A percentile compares a stretch with the other conserved stretches of the same genome.
These are phyloP conservation scores for Pseudomugil tenellus DNA, from an alignment of 2,797 vertebrate genomes.

Conservation along the genomic window DNA sequence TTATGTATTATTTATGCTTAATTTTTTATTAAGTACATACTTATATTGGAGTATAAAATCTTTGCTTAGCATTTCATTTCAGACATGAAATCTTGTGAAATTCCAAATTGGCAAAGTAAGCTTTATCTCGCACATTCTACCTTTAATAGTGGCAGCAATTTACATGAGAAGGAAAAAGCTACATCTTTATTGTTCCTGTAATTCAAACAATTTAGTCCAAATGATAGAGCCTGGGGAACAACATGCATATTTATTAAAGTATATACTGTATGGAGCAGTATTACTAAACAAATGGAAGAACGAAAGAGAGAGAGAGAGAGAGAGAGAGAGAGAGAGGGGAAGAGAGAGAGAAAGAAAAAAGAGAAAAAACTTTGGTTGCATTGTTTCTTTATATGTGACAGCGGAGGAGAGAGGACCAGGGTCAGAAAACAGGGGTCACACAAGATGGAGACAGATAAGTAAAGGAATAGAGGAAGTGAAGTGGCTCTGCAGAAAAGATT, in stretches of 20 bases:
- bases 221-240: neutral
- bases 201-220: neutral
- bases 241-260: conserved; percentile 9
- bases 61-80: neutral
- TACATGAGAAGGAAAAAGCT: neutral
- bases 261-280: conserved; percentile 2
- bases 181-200: neutral
- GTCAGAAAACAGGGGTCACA: conserved; percentile 43
- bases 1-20: neutral
- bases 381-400: conserved; percentile 42
- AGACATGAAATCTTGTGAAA: neutral
- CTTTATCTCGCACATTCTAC: neutral
- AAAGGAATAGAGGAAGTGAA: conserved; percentile 52
- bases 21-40: neutral
- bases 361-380: conserved; percentile 14
- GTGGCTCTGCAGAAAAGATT: conserved; percentile 70
- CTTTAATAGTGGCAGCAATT: neutral
- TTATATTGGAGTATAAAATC: neutral
- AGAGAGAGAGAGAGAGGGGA: no score
- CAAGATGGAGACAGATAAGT: conserved; percentile 64
- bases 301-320: no score
- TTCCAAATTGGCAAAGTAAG: neutral
- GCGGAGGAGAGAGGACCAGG: conserved; percentile 23
- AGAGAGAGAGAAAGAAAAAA: neutral
- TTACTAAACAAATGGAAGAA: neutral